Percentiles rank a stretch among this genome's conserved stretches.
Conservation (phyloP, 2,888 invertebrate genomes). For the Cryptocephalus moraei region DNA sequence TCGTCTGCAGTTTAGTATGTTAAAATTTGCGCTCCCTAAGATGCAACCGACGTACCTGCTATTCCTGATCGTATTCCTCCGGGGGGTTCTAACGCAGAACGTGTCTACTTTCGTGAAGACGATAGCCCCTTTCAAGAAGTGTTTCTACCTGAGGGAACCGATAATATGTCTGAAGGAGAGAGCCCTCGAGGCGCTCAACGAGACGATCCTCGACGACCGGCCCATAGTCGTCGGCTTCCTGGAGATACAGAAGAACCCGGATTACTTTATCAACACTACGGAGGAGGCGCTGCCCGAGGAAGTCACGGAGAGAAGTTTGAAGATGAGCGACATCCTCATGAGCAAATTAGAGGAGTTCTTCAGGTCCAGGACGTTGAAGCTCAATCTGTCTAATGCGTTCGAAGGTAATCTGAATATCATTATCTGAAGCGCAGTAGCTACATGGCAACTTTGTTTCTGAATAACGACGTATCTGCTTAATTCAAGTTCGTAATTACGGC, state of each 20-base stretch:
- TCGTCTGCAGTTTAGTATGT: slow-evolving; percentile 13
- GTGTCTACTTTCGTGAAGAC: slow-evolving; percentile 16
- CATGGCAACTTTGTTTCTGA: too few relatives aligned
- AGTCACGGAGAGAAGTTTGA: slow-evolving; percentile 41
- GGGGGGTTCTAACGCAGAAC: slow-evolving; percentile 5
- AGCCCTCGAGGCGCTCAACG: slow-evolving; percentile 35
- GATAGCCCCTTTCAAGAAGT: slow-evolving; percentile 25
- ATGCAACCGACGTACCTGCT: slow-evolving; percentile 9
- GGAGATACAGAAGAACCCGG: slow-evolving; percentile 33
- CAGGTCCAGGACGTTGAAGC: slow-evolving; percentile 36
- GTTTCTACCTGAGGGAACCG: slow-evolving; percentile 28
- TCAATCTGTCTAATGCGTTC: slow-evolving; percentile 31
- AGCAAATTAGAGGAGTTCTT: slow-evolving; percentile 37
- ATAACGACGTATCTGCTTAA: too few relatives aligned
- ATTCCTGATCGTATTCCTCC: background rate
- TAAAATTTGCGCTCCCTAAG: slow-evolving; percentile 6
- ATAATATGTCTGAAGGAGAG: slow-evolving; percentile 38
- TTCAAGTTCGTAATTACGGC: too few relatives aligned
- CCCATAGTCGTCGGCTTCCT: slow-evolving; percentile 30
- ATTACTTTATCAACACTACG: slow-evolving; percentile 28
- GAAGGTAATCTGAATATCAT: slow-evolving; percentile 23
- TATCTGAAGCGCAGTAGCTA: too few relatives aligned
- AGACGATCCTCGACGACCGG: slow-evolving; percentile 33
- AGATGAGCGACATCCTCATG: slow-evolving; percentile 35
- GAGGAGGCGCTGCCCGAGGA: slow-evolving; percentile 46